Conservation (phyloP, 2,797 vertebrate species). For the Iguana delicatissima region DNA sequence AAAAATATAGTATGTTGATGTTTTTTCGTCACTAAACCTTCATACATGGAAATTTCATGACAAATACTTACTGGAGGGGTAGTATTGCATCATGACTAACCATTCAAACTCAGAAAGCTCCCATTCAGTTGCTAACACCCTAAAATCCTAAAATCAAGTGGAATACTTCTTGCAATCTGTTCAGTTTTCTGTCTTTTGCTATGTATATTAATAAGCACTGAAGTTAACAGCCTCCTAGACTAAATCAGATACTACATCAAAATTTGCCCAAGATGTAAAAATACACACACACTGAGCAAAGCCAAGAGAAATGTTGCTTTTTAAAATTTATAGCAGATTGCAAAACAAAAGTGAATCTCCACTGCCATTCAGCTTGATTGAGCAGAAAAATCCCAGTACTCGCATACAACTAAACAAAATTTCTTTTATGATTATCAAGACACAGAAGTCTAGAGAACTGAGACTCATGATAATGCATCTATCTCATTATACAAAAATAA, state of each 20-base stretch:
- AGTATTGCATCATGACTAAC: neutral
- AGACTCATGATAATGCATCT: neutral
- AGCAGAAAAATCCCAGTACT: slow-evolving; percentile 48
- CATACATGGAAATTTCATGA: neutral
- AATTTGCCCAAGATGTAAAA: slow-evolving; percentile 62
- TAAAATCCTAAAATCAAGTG: slow-evolving; percentile 2
- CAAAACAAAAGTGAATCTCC: slow-evolving; percentile 63
- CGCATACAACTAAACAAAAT: slow-evolving; percentile 54
- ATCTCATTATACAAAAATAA: slow-evolving; percentile 24
- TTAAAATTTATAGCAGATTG: slow-evolving; percentile 38
- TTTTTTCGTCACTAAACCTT: neutral
- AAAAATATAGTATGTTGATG: too few species aligned
- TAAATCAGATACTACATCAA: slow-evolving; percentile 59
- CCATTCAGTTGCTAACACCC: neutral
- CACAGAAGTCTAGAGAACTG: slow-evolving; percentile 43
- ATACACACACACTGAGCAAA: slow-evolving; percentile 46
- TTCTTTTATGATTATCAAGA: slow-evolving; percentile 60
- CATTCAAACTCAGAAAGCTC: neutral
- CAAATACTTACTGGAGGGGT: neutral
- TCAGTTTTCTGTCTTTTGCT: slow-evolving; percentile 48
- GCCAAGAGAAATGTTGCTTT: slow-evolving; percentile 60
- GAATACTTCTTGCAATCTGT: slow-evolving; percentile 22
- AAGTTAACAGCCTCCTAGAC: slow-evolving; percentile 48
- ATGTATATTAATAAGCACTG: slow-evolving; percentile 54
- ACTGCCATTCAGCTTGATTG: slow-evolving; percentile 55